A percentile compares a stretch with the other conserved stretches of the same genome.
phyloP scores from a whole-genome alignment of 2,888 invertebrate species.

The Drosophila recens region DNA sequence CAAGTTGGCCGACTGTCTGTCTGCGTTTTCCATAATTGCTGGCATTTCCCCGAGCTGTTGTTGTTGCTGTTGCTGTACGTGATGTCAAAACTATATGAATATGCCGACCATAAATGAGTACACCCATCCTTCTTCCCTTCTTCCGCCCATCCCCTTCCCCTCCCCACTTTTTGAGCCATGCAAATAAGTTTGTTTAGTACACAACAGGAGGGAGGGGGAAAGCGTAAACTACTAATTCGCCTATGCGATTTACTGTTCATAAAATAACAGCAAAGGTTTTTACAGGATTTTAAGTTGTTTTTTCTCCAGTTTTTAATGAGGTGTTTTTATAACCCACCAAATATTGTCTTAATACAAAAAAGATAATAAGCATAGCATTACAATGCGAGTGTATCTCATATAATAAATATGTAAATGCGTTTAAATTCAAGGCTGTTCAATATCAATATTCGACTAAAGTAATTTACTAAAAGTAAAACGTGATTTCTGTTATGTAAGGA shows the following conservation, averaged over 20 bases:
- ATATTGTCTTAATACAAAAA: slow-evolving; percentile 2
- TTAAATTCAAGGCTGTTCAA: neutral
- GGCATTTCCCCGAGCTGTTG: slow-evolving; percentile 11
- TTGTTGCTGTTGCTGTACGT: slow-evolving; percentile 44
- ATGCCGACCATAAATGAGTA: slow-evolving; percentile 51
- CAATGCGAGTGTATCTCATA: neutral
- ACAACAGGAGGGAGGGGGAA: slow-evolving; percentile 6
- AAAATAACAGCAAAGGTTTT: slow-evolving; percentile 14
- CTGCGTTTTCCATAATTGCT: slow-evolving; percentile 55
- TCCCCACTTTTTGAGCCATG: neutral
- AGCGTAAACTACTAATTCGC: slow-evolving; percentile 30
- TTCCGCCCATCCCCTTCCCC: neutral
- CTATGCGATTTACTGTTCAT: slow-evolving; percentile 12
- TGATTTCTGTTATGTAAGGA: neutral
- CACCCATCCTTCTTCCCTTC: neutral
- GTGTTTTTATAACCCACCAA: slow-evolving; percentile 36
- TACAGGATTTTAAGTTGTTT: slow-evolving; percentile 30
- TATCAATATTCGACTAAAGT: neutral
- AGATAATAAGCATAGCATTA: neutral
- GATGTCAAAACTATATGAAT: slow-evolving; percentile 71
- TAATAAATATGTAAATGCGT: neutral
- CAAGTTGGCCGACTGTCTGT: slow-evolving; percentile 43
- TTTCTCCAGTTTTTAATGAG: slow-evolving; percentile 36
- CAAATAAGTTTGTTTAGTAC: slow-evolving; percentile 25
- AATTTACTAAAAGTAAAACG: neutral